These are phyloP conservation scores for Argyra leucocephala DNA, from an alignment of 2,888 invertebrate genomes.

Conservation along the genomic window DNA sequence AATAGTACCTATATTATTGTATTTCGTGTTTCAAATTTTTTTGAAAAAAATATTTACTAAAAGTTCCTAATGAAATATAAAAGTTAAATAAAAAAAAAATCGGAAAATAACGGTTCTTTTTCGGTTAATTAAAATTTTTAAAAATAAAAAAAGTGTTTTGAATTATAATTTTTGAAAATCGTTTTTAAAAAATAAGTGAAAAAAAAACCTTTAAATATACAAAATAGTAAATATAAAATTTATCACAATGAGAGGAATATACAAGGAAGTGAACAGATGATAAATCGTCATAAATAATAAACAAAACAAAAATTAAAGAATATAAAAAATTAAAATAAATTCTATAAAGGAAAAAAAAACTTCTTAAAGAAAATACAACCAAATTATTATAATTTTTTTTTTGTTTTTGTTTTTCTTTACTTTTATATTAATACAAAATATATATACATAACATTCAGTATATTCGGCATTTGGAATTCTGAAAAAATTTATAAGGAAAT, in stretches of 20 bases:
- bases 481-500: background rate
- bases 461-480: background rate
- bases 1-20: no score
- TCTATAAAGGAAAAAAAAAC: background rate
- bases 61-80: no score
- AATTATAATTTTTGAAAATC: no score
- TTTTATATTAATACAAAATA: background rate
- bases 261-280: constrained; percentile 4
- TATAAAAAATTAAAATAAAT: background rate
- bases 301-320: background rate
- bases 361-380: background rate
- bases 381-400: background rate
- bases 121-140: no score
- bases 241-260: background rate
- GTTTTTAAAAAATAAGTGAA: background rate
- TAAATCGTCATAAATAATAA: background rate
- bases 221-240: background rate
- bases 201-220: background rate
- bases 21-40: no score
- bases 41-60: no score
- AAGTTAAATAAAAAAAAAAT: no score
- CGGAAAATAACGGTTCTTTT: no score
- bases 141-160: no score
- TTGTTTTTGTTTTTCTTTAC: background rate
- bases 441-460: background rate